A percentile compares a stretch with the other conserved stretches of the same genome.
These are phyloP conservation scores for Garra rufa DNA, from an alignment of 2,113 vertebrate species.

Conservation along the genomic window DNA sequence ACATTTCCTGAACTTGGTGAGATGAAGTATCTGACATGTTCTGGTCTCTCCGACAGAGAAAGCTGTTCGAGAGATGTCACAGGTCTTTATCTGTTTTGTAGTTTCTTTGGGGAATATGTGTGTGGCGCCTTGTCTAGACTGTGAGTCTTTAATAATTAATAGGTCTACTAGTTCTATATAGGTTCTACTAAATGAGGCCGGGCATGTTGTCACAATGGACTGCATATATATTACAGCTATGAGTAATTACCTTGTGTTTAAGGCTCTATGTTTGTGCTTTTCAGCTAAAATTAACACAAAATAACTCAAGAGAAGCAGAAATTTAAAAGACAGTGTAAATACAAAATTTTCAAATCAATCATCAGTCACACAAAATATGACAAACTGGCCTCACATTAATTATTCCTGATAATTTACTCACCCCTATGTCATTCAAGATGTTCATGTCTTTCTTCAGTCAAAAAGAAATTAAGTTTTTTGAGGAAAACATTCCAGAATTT, in stretches of 20 bases:
- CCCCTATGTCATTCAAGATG: too few species aligned
- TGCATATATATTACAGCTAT: not conserved
- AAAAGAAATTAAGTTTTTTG: too few species aligned
- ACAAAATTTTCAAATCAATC: too few species aligned
- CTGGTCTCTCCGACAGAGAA: not conserved
- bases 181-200: not conserved
- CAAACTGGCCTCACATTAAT: not conserved
- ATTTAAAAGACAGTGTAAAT: too few species aligned
- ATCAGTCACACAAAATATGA: not conserved
- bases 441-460: too few species aligned
- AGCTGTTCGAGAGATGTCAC: constrained; percentile 17
- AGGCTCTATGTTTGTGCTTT: not conserved
- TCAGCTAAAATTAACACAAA: not conserved
- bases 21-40: constrained; percentile 26
- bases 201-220: not conserved
- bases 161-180: not conserved
- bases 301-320: too few species aligned
- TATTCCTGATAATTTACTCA: too few species aligned
- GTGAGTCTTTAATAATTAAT: not conserved
- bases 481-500: too few species aligned
- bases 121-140: constrained; percentile 11
- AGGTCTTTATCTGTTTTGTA: constrained; percentile 11
- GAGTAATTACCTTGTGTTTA: not conserved
- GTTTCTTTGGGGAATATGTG: not conserved
- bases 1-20: constrained; percentile 30